Percentiles rank a stretch among this genome's conserved stretches.
These are phyloP conservation scores for Promerops cafer DNA, from an alignment of 2,113 vertebrate genomes.

Conservation along the genomic window DNA sequence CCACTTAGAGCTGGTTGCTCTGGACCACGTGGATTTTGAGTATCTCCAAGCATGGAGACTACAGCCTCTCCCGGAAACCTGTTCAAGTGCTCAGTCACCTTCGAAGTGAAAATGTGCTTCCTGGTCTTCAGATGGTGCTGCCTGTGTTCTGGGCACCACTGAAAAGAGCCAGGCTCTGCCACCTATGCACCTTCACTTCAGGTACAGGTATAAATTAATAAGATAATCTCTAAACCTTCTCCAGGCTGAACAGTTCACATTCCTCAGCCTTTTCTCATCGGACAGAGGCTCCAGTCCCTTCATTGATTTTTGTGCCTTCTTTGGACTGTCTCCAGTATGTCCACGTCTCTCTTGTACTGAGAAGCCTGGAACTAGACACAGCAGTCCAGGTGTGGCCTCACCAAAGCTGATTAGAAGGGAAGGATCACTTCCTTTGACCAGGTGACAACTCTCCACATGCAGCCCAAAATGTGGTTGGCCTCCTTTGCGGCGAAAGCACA, in stretches of 20 bases:
- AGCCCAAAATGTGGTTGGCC: neutral
- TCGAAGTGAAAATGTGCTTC: neutral
- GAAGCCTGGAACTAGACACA: neutral
- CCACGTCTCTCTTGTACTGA: too few species aligned
- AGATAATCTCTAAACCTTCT: neutral
- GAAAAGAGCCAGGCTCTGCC: neutral
- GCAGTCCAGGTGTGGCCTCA: neutral
- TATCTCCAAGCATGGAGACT: neutral
- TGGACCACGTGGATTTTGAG: neutral
- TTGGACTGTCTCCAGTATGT: neutral
- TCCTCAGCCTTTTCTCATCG: neutral
- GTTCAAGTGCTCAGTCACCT: neutral
- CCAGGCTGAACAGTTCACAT: neutral
- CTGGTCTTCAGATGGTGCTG: neutral
- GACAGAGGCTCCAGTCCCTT: neutral
- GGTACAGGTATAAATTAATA: neutral
- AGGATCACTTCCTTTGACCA: neutral
- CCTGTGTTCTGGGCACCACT: neutral
- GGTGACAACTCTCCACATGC: neutral
- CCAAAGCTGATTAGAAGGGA: neutral
- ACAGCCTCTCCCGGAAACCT: neutral
- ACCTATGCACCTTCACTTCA: neutral
- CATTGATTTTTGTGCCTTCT: neutral
- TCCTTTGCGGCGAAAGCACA: neutral
- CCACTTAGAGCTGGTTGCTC: neutral